Base-by-base conservation (phyloP, 2,888 invertebrate species). In the Meganola albula region DNA sequence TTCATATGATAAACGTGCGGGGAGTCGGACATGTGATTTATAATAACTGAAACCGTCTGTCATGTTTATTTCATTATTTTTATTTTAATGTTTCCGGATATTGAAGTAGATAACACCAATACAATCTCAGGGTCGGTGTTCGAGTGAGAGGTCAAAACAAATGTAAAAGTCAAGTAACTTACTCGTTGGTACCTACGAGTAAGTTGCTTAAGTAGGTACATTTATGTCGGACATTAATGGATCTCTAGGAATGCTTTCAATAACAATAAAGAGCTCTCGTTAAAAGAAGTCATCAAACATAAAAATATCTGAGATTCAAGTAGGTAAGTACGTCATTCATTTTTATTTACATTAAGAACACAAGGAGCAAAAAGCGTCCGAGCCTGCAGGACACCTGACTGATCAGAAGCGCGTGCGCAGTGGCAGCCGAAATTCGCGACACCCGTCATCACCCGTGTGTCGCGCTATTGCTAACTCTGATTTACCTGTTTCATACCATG, bases 401-500 rank as follows among this genome's bases (percentile, higher is more conserved):
- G 31, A 29, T 10, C 11, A 33, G 38, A 51, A 51, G 53, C 63
- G 60, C 64, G 58, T 58, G 60, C 57, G 52, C 48, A 29, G 23
- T 29, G 44, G 58, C 65, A 59, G 67, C 69, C 70, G 66, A 70
- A 70, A 63, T 69, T 66, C 52, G 60, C 61, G 52, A 54, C n/a
- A 9, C 11, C 36, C 28, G 37, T 20, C 32, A 31, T 33, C 37
- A 34, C 29, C 38, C 39, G 34, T 45, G 33, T 40, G 44, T 44
- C 42, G 31, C 48, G 16, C 46, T 42, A 48, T 49, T 51, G 51
- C 52, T 56, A 49, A 40, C 44, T 53, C 48, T 54, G 55, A 58
- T 58, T 33, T 37, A 23, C 34, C 34, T 27, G 25, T 33, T 11
- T 12, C 29, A 25, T 21, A 30, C 24, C 22, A 23, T 10, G n/a